Conservation (phyloP, 1,140 invertebrate species). For the Tenebrio molitor region DNA sequence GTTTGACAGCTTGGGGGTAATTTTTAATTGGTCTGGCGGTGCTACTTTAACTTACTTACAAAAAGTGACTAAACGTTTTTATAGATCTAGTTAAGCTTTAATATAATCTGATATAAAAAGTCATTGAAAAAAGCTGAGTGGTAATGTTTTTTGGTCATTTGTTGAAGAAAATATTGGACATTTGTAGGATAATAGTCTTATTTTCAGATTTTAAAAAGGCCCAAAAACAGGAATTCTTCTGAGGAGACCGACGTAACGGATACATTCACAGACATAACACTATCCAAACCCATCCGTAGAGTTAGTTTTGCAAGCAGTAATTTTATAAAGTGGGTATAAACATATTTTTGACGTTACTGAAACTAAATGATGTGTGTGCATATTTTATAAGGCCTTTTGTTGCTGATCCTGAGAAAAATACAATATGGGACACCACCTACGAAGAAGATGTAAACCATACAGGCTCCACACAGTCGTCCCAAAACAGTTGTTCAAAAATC, state of each 20-base stretch:
- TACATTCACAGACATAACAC: background rate
- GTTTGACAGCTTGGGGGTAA: no score
- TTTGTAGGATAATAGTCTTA: no score
- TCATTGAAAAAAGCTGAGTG: no score
- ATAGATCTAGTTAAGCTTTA: no score
- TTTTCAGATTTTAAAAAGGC: constrained; percentile 7
- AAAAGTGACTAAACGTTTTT: no score
- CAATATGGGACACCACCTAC: constrained; percentile 55
- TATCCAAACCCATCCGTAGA: constrained; percentile 4
- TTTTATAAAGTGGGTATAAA: constrained; percentile 48
- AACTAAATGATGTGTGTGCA: no score
- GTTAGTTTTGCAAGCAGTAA: constrained; percentile 55
- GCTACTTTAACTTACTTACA: no score
- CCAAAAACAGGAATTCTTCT: background rate
- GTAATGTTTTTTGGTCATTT: no score
- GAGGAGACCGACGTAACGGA: background rate
- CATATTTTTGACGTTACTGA: constrained; percentile 8
- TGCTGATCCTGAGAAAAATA: constrained; percentile 53
- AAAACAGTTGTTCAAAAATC: background rate
- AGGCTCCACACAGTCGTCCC: constrained; percentile 30
- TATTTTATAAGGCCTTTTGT: constrained; percentile 50
- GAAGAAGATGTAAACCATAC: constrained; percentile 51
- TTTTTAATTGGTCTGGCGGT: no score
- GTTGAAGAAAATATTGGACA: no score
- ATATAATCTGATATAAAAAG: no score